Evolutionary conservation across 2,113 vertebrate genomes (phyloP).

Genomic region (Chionomys nivalis): DNA sequence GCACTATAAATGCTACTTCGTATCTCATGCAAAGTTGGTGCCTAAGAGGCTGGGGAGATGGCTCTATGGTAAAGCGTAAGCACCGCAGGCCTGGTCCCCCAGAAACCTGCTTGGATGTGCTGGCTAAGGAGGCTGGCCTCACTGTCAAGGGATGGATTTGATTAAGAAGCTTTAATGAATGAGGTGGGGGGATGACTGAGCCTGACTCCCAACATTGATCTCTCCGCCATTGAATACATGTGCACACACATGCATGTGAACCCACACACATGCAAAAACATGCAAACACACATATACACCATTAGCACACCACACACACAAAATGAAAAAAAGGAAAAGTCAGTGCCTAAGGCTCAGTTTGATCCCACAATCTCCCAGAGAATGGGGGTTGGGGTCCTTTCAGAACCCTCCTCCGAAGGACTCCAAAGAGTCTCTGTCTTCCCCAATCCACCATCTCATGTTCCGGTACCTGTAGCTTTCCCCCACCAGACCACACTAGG

Average conservation of each 20-base stretch:
- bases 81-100: no score
- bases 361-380: not conserved
- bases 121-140: no score
- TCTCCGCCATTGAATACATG: not conserved
- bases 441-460: fast-evolving
- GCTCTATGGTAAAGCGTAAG: not conserved
- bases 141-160: not conserved
- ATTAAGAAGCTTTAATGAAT: not conserved
- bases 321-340: not conserved
- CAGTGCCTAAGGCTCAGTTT: not conserved
- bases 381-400: not conserved
- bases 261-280: not conserved
- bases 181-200: not conserved
- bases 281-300: not conserved
- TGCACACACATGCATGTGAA: not conserved
- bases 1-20: not conserved
- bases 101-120: no score
- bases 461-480: no score
- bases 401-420: not conserved
- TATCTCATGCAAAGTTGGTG: not conserved
- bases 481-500: fast-evolving
- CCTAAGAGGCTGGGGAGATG: not conserved
- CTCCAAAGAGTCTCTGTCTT: not conserved
- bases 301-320: not conserved
- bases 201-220: not conserved